Evolutionary conservation across 2,888 invertebrate species (phyloP), one percentile per base, ranked within the genome.

Genomic region (Cacoxenus indagator): DNA sequence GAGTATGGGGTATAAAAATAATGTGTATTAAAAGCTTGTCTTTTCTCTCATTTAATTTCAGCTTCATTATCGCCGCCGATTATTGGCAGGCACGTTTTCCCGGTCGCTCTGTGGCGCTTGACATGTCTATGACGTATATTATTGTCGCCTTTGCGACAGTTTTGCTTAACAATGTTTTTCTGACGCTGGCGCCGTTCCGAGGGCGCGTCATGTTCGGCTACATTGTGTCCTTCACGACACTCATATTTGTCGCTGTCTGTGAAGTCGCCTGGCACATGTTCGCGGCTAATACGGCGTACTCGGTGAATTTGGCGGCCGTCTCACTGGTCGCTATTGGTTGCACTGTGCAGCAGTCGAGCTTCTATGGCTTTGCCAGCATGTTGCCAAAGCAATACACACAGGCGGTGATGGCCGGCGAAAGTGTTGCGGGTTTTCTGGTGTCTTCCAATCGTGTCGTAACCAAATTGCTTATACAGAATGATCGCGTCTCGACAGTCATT

Each of bases 401-500:
- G 87, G 96, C 97, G 37, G 96, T 97, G 1, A 97, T 97, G 97
- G 94, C 95, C 4, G 97, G 97, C 70, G 97, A 97, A 91, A 97
- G 96, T 94, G 83, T 89, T 70, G 89, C 96, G 22, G 96, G 97
- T 1, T 93, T 96, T 74, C 91, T 95, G 89, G 95, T 96, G 22
- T 96, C 96, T 24, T 88, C 93, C 54, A 95, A 95, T 85, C 91
- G 97, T 26, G 94, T 97, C 70, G 85, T 94, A 62, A 96, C 96
- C 0, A 96, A 96, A 86, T 90, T 93, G 70, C 88, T 94, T 54
- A 91, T 96, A 69, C 90, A 92, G 67, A 93, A 95, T 81, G 93
- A 95, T 66, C 91, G 92, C 46, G 91, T 93, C 45, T 96, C 95
- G 84, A 97, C 96, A 0, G 92, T 95, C 71, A 92, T 95, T 87